These are phyloP conservation scores for Squalus acanthias DNA, from an alignment of 2,797 vertebrate species.

Conservation along the genomic window DNA sequence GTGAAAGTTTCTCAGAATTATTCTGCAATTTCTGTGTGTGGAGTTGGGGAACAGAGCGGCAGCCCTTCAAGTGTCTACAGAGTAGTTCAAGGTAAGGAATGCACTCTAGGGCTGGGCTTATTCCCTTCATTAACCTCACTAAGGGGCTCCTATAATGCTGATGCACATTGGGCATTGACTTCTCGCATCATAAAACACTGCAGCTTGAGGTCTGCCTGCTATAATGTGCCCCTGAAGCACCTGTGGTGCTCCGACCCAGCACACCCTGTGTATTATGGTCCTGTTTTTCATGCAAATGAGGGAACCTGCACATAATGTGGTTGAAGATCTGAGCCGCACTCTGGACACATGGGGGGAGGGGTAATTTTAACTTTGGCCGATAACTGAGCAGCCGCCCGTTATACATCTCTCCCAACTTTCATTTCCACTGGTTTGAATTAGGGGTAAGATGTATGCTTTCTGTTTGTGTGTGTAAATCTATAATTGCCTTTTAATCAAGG, in stretches of 20 bases:
- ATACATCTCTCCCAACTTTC: neutral
- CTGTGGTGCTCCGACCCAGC: neutral
- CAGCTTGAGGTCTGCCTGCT: neutral
- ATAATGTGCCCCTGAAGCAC: neutral
- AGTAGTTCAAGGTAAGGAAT: constrained; percentile 61
- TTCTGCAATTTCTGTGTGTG: constrained; percentile 47
- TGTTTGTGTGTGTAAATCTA: neutral
- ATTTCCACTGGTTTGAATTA: neutral
- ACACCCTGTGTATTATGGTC: neutral
- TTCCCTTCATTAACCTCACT: neutral
- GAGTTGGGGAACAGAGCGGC: constrained; percentile 42
- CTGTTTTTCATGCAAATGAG: neutral
- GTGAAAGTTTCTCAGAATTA: constrained; percentile 63
- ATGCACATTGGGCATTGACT: neutral
- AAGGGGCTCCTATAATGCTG: neutral
- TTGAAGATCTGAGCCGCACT: neutral
- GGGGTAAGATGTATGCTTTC: neutral
- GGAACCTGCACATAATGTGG: neutral
- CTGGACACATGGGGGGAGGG: no score
- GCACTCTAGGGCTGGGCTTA: neutral
- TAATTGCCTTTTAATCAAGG: neutral
- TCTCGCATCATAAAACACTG: neutral
- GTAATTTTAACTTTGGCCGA: neutral
- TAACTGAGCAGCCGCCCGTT: no score
- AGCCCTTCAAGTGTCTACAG: constrained; percentile 54